A percentile compares a stretch with the other conserved stretches of the same genome.
Conservation (phyloP, 1,140 invertebrate genomes). For the Mya arenaria region DNA sequence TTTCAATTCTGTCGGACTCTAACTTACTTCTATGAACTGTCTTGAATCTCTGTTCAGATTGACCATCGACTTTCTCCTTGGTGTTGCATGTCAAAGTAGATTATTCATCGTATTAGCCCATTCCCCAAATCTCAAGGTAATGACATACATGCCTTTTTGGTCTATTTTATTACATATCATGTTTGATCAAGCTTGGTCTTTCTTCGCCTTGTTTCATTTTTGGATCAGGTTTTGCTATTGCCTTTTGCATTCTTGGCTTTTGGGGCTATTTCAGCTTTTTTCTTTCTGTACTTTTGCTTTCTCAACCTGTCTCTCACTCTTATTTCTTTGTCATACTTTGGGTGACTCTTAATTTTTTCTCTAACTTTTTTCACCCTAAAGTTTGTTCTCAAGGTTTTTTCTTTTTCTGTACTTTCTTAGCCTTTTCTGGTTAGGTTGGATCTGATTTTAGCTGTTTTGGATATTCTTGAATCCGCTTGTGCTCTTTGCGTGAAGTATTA, state of each 20-base stretch:
- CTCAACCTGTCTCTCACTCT: slow-evolving; percentile 12
- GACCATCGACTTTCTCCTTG: neutral
- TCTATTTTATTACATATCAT: neutral
- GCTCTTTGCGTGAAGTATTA: slow-evolving; percentile 5
- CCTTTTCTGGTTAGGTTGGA: too few relatives aligned
- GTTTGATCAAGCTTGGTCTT: neutral
- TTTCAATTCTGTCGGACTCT: too few relatives aligned
- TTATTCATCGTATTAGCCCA: neutral
- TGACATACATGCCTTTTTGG: too few relatives aligned
- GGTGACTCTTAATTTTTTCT: neutral
- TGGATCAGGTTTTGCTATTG: slow-evolving; percentile 15
- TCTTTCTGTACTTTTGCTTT: slow-evolving; percentile 8
- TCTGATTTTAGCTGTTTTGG: neutral
- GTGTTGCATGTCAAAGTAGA: slow-evolving; percentile 2
- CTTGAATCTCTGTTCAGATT: neutral
- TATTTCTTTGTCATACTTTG: neutral
- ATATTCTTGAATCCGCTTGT: slow-evolving; percentile 5
- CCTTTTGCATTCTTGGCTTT: slow-evolving; percentile 7
- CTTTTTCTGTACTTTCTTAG: neutral
- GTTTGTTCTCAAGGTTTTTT: too few relatives aligned
- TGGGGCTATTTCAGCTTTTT: too few relatives aligned
- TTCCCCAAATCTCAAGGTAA: neutral
- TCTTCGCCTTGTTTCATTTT: neutral
- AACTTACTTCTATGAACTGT: neutral
- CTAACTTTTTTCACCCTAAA: neutral